These are phyloP conservation scores for Campaea margaritaria DNA, from an alignment of 2,888 invertebrate species.

Conservation along the genomic window DNA sequence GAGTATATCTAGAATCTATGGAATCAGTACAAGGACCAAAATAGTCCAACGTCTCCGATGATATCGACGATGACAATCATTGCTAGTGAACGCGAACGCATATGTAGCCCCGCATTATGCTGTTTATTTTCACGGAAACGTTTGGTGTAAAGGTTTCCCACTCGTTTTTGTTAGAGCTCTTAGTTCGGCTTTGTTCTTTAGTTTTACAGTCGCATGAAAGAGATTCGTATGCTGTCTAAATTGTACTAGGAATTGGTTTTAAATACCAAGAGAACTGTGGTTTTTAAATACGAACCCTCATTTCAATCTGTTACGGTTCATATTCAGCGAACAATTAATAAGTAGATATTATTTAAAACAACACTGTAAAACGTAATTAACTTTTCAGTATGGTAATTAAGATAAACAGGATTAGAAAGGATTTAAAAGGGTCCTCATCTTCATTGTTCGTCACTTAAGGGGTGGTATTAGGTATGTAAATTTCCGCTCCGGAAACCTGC, in stretches of 20 bases:
- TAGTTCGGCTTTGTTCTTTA: slow-evolving; percentile 26
- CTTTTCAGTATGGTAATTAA: no score
- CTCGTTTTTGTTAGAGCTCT: slow-evolving; percentile 18
- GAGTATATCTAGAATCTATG: no score
- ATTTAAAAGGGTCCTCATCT: no score
- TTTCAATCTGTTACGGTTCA: neutral
- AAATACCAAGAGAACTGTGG: neutral
- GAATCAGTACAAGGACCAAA: no score
- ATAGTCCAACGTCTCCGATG: neutral
- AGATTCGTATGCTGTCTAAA: slow-evolving; percentile 18
- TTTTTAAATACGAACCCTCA: neutral
- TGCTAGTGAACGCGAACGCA: neutral
- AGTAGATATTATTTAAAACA: neutral
- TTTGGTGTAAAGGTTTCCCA: slow-evolving; percentile 17
- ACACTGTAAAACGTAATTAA: no score
- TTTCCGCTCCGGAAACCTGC: no score
- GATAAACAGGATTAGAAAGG: no score
- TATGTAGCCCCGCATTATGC: slow-evolving; percentile 17
- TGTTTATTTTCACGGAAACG: slow-evolving; percentile 26
- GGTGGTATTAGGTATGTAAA: no score
- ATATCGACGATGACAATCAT: neutral
- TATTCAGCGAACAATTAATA: neutral
- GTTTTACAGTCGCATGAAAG: slow-evolving; percentile 24
- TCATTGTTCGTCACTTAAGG: no score
- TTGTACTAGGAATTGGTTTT: slow-evolving; percentile 14